These are phyloP conservation scores for Pelobates fuscus DNA, from an alignment of 2,113 vertebrate species.

Conservation along the genomic window DNA sequence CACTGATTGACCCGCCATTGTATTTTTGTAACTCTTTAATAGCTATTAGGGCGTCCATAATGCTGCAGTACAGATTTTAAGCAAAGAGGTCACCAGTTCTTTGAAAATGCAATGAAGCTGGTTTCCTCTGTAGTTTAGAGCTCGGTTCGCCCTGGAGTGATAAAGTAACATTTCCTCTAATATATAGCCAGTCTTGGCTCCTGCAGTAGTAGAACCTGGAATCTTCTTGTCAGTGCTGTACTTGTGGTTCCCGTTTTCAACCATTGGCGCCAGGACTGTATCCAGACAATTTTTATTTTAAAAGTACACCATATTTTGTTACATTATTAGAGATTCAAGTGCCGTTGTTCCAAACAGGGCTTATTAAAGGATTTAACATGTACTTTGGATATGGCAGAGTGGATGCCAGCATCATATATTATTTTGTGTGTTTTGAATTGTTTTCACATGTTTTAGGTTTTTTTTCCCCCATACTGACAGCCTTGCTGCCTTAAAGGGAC, in stretches of 20 bases:
- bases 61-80: background rate
- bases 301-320: constrained; percentile 54
- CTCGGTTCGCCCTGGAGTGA: constrained; percentile 27
- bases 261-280: constrained; percentile 57
- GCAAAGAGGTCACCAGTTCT: background rate
- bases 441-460: constrained; percentile 49
- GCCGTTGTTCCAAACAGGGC: constrained; percentile 49
- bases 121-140: background rate
- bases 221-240: constrained; percentile 59
- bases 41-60: background rate
- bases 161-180: constrained; percentile 43
- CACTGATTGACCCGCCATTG: no score
- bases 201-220: constrained; percentile 47
- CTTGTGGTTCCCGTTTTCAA: constrained; percentile 64
- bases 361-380: constrained; percentile 53
- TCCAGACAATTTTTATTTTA: constrained; percentile 29
- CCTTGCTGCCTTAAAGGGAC: no score
- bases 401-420: constrained; percentile 32
- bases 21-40: no score
- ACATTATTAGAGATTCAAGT: constrained; percentile 50
- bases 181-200: constrained; percentile 49
- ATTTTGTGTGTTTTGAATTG: background rate
- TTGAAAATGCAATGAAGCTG: background rate
- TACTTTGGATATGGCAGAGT: background rate
- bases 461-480: constrained; percentile 41